Percentiles rank a stretch among this genome's conserved stretches.
Evolutionary conservation across 37 sponge, comb jelly and placozoan genomes (phyloP).

Genomic region (Axinella damicornis): DNA sequence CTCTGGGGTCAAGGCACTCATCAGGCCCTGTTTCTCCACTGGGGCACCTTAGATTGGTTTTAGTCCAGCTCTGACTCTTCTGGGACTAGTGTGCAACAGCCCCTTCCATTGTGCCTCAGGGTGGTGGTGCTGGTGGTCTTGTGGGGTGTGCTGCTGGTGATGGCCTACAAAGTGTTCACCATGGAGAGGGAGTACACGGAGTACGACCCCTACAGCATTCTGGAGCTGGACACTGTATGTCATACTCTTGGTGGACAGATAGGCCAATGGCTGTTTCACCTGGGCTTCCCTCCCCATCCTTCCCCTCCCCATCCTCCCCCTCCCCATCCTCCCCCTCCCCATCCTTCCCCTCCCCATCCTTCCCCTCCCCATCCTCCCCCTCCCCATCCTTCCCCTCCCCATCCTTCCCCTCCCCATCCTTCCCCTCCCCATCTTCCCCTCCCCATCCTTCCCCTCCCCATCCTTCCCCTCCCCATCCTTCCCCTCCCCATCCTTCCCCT

Average conservation of each 20-base stretch:
- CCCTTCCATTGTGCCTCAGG: neutral
- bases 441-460: too few relatives aligned
- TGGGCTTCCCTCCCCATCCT: neutral
- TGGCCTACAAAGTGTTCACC: slow-evolving; percentile 64
- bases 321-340: neutral
- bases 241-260: neutral
- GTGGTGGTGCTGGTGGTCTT: slow-evolving; percentile 36
- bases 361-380: too few relatives aligned
- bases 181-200: slow-evolving; percentile 64
- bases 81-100: too few relatives aligned
- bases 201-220: slow-evolving; percentile 90
- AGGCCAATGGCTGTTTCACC: neutral
- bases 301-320: neutral
- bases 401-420: too few relatives aligned
- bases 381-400: neutral
- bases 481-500: neutral
- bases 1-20: too few relatives aligned
- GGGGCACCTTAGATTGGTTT: too few relatives aligned
- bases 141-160: slow-evolving; percentile 43
- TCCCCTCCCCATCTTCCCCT: neutral
- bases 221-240: slow-evolving; percentile 79
- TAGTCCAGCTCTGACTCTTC: too few relatives aligned
- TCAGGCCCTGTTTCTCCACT: too few relatives aligned
- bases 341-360: too few relatives aligned
- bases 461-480: neutral